Evolutionary conservation across 2,888 invertebrate genomes (phyloP), one percentile per base, ranked within the genome.

Genomic region (Drosophila affinis): DNA sequence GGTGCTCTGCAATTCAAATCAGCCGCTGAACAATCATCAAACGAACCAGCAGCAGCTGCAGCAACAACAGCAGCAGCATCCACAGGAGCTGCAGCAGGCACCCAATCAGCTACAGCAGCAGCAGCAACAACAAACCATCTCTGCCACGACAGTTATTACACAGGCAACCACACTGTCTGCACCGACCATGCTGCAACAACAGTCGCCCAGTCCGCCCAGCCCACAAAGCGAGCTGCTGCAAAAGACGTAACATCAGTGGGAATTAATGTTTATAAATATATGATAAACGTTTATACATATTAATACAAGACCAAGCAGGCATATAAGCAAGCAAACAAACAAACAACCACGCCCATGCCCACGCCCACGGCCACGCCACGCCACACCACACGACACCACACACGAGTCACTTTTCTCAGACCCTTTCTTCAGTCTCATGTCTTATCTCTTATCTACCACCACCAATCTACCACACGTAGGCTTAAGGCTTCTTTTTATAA

Each of bases 1-100:
- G 92, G 97, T 98, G 93, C 93, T 98, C 93, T 96, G 97, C 92
- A 97, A 97, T 94, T 97, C 97, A 82, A 97, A 97, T 93, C 97
- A 97, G 92, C 96, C 97, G 73, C 92, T 94, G 73, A 93, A 93
- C 78, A 91, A 89, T 83, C 90, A 88, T 83, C 90, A 88, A 72
- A 83, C 82, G 47, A 81, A 78, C 52, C 89, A 85, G 68, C 79
- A 86, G 55, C 89, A 89, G 56, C 90, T 79, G 48, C 78, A 81
- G 29, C 89, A 85, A 63, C 79, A 86, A 56, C 89, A 21, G 21
- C 21, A 89, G 55, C 90, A 80, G 48, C 78, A 82, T 61, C 83
- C 90, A 39, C 90, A 90, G 51, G 87, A 81, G 68, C 77, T 79
- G 54, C 88, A 88, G 64, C 84, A 72, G 62, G 78, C 81, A 45